These are phyloP conservation scores for Ectropis grisescens DNA, from an alignment of 1,140 invertebrate species.

Conservation along the genomic window DNA sequence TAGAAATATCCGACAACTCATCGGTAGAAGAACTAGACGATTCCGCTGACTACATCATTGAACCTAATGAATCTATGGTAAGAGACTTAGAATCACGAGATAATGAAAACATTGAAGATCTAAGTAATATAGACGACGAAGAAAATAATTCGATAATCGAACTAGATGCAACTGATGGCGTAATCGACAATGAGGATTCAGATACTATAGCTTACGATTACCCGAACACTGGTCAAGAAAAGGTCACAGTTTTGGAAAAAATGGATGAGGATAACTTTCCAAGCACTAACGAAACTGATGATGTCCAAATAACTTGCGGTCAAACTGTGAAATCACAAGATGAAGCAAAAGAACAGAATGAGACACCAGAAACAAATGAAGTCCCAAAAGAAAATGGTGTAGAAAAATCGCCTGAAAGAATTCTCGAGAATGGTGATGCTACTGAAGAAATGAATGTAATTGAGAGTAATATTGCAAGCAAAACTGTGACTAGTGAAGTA, in stretches of 20 bases:
- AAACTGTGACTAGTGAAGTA: background rate
- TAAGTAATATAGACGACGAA: background rate
- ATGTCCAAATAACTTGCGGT: slow-evolving; percentile 51
- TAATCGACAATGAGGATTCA: slow-evolving; percentile 31
- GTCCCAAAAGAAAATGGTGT: slow-evolving; percentile 27
- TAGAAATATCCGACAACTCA: slow-evolving; percentile 32
- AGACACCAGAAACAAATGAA: slow-evolving; percentile 6
- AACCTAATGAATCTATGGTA: background rate
- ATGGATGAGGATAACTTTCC: slow-evolving; percentile 42
- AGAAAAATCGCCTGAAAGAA: slow-evolving; percentile 7
- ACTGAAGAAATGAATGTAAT: slow-evolving; percentile 32
- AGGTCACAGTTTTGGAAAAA: slow-evolving; percentile 31
- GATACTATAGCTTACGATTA: slow-evolving; percentile 35
- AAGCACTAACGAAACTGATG: slow-evolving; percentile 47
- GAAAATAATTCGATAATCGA: too few species aligned
- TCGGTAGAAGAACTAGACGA: slow-evolving; percentile 23
- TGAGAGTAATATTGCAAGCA: background rate
- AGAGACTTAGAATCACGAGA: too few species aligned
- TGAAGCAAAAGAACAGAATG: slow-evolving; percentile 23
- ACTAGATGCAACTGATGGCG: slow-evolving; percentile 25
- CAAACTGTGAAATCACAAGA: slow-evolving; percentile 30
- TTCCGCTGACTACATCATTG: background rate
- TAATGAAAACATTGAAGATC: slow-evolving; percentile 4
- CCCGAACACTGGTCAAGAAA: slow-evolving; percentile 20
- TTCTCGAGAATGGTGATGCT: too few species aligned